These are phyloP conservation scores for Poeciliopsis paucimaculata DNA, from an alignment of 2,797 vertebrate genomes.

Conservation along the genomic window DNA sequence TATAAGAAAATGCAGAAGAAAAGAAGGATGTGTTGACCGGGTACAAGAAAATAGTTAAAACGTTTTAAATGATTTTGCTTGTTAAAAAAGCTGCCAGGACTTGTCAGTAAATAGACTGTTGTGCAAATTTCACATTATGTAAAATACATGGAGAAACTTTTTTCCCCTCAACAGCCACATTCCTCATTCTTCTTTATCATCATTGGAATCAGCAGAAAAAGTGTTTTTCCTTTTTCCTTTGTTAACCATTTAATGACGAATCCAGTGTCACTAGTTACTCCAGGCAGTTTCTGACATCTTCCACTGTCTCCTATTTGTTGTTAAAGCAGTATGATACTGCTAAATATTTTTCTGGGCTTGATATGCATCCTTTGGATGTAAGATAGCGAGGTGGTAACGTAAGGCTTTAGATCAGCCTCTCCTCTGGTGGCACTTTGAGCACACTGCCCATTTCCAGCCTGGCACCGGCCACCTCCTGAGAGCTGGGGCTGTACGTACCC, in stretches of 20 bases:
- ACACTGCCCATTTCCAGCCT: constrained; percentile 98
- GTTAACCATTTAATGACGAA: neutral
- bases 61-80: neutral
- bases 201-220: neutral
- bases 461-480: constrained; percentile 95
- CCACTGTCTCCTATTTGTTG: constrained; percentile 6
- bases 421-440: constrained; percentile 96
- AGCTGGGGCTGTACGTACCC: constrained; percentile 98
- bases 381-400: neutral
- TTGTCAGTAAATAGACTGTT: neutral
- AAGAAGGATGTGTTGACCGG: neutral
- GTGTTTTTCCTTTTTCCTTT: neutral
- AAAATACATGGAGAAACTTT: neutral
- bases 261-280: constrained; percentile 43
- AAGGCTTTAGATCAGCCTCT: constrained; percentile 84
- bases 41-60: neutral
- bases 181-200: neutral
- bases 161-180: neutral
- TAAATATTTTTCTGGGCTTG: constrained; percentile 6
- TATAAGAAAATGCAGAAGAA: neutral
- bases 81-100: neutral
- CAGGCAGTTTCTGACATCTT: constrained; percentile 15
- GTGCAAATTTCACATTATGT: neutral
- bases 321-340: constrained; percentile 22
- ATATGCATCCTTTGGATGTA: constrained; percentile 36